Conservation (phyloP, 2,888 invertebrate species). For the Pheosia tremula region DNA sequence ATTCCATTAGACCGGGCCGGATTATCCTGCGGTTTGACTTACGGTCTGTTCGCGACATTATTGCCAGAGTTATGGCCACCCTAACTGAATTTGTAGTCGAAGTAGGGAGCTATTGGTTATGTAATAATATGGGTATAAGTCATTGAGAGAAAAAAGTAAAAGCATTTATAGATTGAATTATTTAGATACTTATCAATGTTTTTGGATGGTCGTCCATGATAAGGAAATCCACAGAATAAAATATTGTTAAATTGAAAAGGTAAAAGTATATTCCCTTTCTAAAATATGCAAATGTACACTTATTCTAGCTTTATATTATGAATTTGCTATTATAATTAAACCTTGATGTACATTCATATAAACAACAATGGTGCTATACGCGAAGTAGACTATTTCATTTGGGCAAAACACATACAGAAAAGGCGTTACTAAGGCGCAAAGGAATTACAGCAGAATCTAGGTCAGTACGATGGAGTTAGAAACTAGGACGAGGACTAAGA, state of each 20-base stretch:
- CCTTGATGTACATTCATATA: no score
- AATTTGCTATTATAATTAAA: no score
- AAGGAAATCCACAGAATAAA: not conserved
- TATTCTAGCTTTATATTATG: no score
- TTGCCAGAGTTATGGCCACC: constrained; percentile 36
- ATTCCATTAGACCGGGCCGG: constrained; percentile 51
- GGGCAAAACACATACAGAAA: not conserved
- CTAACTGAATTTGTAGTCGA: constrained; percentile 17
- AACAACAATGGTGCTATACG: no score
- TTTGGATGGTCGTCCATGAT: no score
- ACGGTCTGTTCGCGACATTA: constrained; percentile 44
- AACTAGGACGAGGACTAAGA: not conserved
- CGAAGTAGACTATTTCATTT: not conserved
- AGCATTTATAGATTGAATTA: not conserved
- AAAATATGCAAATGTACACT: no score
- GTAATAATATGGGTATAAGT: not conserved
- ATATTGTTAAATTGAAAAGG: no score
- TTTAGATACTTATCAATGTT: not conserved
- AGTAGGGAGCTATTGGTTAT: constrained; percentile 10
- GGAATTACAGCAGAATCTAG: not conserved
- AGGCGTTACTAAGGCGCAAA: not conserved
- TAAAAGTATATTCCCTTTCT: no score
- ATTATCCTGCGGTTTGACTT: constrained; percentile 48
- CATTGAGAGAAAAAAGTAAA: not conserved
- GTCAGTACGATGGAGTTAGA: not conserved